Evolutionary conservation across 2,797 vertebrate genomes (phyloP).

Genomic region (Gorsachius magnificus): DNA sequence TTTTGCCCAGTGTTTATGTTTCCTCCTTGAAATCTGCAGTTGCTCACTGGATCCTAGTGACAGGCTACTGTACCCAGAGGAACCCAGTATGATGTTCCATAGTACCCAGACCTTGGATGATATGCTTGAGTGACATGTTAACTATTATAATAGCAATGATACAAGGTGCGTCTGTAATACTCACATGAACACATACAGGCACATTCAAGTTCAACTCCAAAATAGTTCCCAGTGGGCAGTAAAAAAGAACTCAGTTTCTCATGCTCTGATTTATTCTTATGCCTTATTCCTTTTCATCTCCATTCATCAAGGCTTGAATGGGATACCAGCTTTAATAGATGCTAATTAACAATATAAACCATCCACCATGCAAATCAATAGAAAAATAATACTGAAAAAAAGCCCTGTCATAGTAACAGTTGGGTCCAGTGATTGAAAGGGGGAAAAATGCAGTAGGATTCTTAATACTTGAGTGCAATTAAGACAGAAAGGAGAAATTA

Average conservation of each 20-base stretch:
- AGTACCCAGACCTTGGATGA: not conserved
- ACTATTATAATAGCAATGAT: not conserved
- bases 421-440: not conserved
- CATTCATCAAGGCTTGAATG: slow-evolving; percentile 41
- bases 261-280: slow-evolving; percentile 22
- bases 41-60: not conserved
- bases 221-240: not conserved
- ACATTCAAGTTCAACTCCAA: not conserved
- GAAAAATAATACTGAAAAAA: not conserved
- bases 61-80: not conserved
- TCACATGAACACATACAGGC: not conserved
- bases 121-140: not conserved
- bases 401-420: not conserved
- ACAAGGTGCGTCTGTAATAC: not conserved
- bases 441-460: not conserved
- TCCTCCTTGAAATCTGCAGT: not conserved
- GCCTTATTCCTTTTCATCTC: not conserved
- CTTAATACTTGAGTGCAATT: slow-evolving; percentile 3
- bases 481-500: slow-evolving; percentile 44
- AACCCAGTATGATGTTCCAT: not conserved
- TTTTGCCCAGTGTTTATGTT: not conserved
- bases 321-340: not conserved
- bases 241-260: not conserved
- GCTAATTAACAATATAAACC: slow-evolving; percentile 43
- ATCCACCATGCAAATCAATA: not conserved